These are phyloP conservation scores for Odontomyia ornata DNA, from an alignment of 2,888 invertebrate species.

Conservation along the genomic window DNA sequence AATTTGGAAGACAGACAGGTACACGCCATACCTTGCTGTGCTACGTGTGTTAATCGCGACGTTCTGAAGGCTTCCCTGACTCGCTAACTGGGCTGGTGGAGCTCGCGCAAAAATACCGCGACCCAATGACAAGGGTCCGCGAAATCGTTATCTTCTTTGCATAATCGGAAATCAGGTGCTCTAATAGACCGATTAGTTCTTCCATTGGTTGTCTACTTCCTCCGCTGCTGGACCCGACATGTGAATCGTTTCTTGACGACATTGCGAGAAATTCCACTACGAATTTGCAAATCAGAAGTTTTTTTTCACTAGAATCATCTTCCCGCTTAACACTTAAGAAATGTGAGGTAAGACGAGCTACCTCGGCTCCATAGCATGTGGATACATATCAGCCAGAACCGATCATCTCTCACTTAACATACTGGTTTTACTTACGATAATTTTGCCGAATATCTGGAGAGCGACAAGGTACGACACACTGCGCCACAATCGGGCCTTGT, in stretches of 20 bases:
- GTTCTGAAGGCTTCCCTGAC: conserved; percentile 1
- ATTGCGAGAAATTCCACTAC: not conserved
- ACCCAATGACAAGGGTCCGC: not conserved
- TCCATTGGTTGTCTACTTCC: not conserved
- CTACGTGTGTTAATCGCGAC: not conserved
- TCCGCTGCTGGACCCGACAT: not conserved
- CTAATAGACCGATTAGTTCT: not conserved
- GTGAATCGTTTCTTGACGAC: not conserved
- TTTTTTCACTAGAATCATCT: not conserved
- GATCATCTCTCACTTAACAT: conserved; percentile 1
- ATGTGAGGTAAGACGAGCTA: not conserved
- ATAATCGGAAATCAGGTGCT: not conserved
- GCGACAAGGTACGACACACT: not conserved
- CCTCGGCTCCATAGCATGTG: not conserved
- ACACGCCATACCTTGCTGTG: not conserved
- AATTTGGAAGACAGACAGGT: conserved; percentile 44
- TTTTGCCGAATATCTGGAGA: not conserved
- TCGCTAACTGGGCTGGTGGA: not conserved
- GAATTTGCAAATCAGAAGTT: not conserved
- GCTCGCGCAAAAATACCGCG: not conserved
- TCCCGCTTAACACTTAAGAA: not conserved
- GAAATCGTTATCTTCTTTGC: not conserved
- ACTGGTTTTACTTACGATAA: conserved; percentile 8
- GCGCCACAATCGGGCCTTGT: not conserved
- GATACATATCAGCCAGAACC: not conserved